phyloP scores from a whole-genome alignment of 1,140 invertebrate species.

The Drosophila sulfurigaster region DNA sequence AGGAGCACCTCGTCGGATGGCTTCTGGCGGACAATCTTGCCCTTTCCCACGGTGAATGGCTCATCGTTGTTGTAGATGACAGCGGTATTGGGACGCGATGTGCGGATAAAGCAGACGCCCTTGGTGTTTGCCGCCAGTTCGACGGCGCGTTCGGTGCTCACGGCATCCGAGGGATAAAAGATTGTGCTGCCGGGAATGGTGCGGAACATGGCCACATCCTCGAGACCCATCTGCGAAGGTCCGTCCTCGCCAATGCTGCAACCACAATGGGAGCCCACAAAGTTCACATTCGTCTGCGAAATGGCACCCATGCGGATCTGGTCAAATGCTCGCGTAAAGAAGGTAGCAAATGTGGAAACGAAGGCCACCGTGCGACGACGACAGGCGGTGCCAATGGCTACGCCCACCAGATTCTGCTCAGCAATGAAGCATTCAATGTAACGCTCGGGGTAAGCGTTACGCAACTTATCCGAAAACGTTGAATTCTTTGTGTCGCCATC shows the following conservation, averaged over 20 bases:
- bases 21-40: conserved; percentile 92
- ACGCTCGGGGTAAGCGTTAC: conserved; percentile 90
- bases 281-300: conserved; percentile 98
- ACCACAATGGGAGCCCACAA: conserved; percentile 97
- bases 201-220: conserved; percentile 98
- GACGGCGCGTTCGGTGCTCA: conserved; percentile 95
- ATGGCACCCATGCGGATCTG: conserved; percentile 99
- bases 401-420: conserved; percentile 98
- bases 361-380: conserved; percentile 95
- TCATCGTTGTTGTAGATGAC: conserved; percentile 96
- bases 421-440: conserved; percentile 99
- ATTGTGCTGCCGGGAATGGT: conserved; percentile 96
- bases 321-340: conserved; percentile 98
- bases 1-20: conserved; percentile 92
- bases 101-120: conserved; percentile 98
- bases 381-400: conserved; percentile 96
- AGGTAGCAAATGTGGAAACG: conserved; percentile 98
- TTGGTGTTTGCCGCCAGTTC: conserved; percentile 98
- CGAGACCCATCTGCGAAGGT: conserved; percentile 99
- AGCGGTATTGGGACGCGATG: conserved; percentile 95
- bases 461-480: conserved; percentile 97
- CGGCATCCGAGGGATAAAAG: conserved; percentile 99
- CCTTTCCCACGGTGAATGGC: conserved; percentile 92
- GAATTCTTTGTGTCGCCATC: conserved; percentile 99
- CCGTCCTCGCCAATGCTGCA: conserved; percentile 98